Percentiles rank a stretch among this genome's conserved stretches.
Evolutionary conservation across 2,888 invertebrate genomes (phyloP).

Genomic region (Troides aeacus): DNA sequence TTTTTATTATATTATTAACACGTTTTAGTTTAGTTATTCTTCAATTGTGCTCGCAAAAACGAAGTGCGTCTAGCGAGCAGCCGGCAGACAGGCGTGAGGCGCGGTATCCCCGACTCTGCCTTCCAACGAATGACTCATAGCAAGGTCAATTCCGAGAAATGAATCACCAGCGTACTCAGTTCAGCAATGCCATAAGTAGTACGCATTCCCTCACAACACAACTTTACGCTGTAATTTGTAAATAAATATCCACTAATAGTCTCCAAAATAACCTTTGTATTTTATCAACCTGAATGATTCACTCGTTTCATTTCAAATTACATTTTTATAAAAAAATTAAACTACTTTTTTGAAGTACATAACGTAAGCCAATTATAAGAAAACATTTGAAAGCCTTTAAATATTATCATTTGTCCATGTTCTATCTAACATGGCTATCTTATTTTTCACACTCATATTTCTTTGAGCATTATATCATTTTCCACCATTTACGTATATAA

Average conservation of each 20-base stretch:
- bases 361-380: no score
- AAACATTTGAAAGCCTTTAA: no score
- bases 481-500: no score
- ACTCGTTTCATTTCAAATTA: background rate
- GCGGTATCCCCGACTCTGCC: conserved; percentile 81
- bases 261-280: background rate
- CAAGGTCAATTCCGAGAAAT: conserved; percentile 82
- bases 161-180: conserved; percentile 77
- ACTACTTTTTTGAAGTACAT: no score
- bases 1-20: conserved; percentile 44
- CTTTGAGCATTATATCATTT: no score
- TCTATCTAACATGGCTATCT: no score
- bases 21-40: conserved; percentile 42
- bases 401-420: no score
- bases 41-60: conserved; percentile 58
- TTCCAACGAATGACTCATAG: conserved; percentile 80
- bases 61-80: conserved; percentile 71
- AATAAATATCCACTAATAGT: conserved; percentile 29
- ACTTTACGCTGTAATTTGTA: conserved; percentile 50
- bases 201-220: conserved; percentile 67
- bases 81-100: conserved; percentile 78
- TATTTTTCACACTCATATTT: no score
- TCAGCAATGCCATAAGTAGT: conserved; percentile 73
- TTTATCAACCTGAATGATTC: background rate
- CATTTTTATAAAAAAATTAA: background rate